phyloP scores from a whole-genome alignment of 2,888 invertebrate genomes.

The Polyploca ridens region DNA sequence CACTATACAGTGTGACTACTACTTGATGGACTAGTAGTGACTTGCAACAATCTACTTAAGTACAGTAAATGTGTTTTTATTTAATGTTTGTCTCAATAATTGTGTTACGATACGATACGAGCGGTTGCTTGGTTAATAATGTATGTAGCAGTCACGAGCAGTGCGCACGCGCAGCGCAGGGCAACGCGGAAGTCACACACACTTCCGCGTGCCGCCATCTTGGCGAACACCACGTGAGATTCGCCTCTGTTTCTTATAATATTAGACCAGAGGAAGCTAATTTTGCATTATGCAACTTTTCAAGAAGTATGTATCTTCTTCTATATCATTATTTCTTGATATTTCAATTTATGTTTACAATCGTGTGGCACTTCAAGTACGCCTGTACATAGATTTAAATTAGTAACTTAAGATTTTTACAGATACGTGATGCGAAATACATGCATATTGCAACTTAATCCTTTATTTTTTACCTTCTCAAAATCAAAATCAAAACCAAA shows the following conservation, averaged over 20 bases:
- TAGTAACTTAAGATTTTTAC: too few relatives aligned
- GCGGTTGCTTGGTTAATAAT: slow-evolving; percentile 57
- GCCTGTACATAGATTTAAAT: too few relatives aligned
- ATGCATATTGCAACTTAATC: too few relatives aligned
- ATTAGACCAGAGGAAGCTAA: not conserved
- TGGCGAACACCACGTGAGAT: slow-evolving; percentile 73
- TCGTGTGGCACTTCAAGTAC: too few relatives aligned
- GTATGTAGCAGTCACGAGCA: slow-evolving; percentile 72
- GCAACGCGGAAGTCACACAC: slow-evolving; percentile 78
- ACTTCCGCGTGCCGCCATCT: slow-evolving; percentile 84
- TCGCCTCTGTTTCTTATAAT: slow-evolving; percentile 51
- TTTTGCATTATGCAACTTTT: not conserved
- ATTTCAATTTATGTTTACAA: too few relatives aligned
- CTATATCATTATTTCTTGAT: too few relatives aligned
- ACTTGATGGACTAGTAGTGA: not conserved
- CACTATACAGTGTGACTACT: too few relatives aligned
- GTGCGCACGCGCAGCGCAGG: slow-evolving; percentile 71
- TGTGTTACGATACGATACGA: slow-evolving; percentile 49
- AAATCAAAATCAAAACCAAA: too few relatives aligned
- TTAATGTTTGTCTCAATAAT: slow-evolving; percentile 52
- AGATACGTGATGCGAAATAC: too few relatives aligned
- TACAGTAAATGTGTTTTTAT: slow-evolving; percentile 24
- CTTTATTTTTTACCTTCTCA: too few relatives aligned
- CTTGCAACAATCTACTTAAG: too few relatives aligned
- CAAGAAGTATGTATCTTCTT: not conserved